phyloP scores from a whole-genome alignment of 2,888 invertebrate genomes.

The Brenthis ino region DNA sequence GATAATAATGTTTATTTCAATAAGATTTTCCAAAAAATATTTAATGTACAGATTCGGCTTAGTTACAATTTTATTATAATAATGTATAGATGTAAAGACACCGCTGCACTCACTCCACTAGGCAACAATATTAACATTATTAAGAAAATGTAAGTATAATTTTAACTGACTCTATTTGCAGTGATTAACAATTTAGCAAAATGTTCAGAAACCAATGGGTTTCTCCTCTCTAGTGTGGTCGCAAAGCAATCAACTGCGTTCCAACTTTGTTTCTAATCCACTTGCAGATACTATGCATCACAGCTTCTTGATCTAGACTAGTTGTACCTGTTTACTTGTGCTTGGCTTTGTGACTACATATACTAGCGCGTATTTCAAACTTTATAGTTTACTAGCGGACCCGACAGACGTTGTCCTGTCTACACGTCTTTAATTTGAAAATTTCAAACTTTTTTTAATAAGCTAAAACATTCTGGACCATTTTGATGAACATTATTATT shows the following conservation, averaged over 20 bases:
- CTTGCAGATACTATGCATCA: slow-evolving; percentile 27
- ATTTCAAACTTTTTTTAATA: no score
- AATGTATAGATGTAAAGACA: no score
- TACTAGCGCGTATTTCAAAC: no score
- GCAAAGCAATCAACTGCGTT: slow-evolving; percentile 30
- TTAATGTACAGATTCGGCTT: no score
- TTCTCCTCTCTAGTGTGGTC: slow-evolving; percentile 32
- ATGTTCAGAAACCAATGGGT: slow-evolving; percentile 26
- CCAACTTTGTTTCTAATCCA: slow-evolving; percentile 31
- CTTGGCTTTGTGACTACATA: neutral
- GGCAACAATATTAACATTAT: neutral
- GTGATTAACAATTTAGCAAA: slow-evolving; percentile 7
- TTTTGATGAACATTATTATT: no score
- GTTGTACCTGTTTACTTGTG: slow-evolving; percentile 7
- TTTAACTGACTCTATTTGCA: slow-evolving; percentile 8
- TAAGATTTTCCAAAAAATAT: no score
- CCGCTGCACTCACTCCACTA: neutral
- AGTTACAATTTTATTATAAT: no score
- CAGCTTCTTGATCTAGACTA: slow-evolving; percentile 23
- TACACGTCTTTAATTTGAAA: no score
- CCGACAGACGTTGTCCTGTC: no score
- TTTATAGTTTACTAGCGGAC: no score
- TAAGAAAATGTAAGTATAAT: neutral
- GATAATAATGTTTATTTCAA: no score
- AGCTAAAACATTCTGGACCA: no score